Percentiles rank a stretch among this genome's conserved stretches.
Evolutionary conservation across 1,140 invertebrate genomes (phyloP).

Genomic region (Telenomus remus): DNA sequence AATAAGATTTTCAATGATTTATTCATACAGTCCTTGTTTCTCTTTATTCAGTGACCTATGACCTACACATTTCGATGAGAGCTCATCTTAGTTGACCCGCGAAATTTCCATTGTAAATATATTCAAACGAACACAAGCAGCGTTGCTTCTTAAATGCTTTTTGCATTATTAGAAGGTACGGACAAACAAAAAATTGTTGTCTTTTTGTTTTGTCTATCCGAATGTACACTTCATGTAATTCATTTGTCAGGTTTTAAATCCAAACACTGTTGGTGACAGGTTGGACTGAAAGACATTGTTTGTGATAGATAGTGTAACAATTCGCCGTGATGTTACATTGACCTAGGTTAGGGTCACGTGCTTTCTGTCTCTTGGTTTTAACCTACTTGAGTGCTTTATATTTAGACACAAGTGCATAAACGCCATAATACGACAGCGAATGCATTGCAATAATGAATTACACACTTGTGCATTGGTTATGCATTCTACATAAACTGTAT

Average conservation of each 20-base stretch:
- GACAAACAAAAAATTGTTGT: too few species aligned
- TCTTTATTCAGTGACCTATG: conserved; percentile 40
- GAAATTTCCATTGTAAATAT: conserved; percentile 36
- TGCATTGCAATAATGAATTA: conserved; percentile 36
- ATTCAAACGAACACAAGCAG: conserved; percentile 2
- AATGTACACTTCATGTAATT: not conserved
- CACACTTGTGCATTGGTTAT: conserved; percentile 30
- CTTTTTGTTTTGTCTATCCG: not conserved
- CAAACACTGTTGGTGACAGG: conserved; percentile 13
- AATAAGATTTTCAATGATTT: conserved; percentile 37
- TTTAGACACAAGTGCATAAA: conserved; percentile 46
- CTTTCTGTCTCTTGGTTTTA: conserved; percentile 37
- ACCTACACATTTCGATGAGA: conserved; percentile 47
- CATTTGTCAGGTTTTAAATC: too few species aligned
- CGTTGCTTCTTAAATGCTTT: conserved; percentile 8
- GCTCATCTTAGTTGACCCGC: conserved; percentile 32
- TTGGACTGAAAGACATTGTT: not conserved
- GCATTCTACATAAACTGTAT: conserved; percentile 28
- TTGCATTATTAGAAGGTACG: not conserved
- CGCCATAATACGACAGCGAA: conserved; percentile 38
- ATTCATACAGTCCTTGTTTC: conserved; percentile 45
- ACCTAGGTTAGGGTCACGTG: conserved; percentile 51
- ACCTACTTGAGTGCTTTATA: conserved; percentile 46
- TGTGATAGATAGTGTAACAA: conserved; percentile 31
- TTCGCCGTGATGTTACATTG: conserved; percentile 44